Base-by-base conservation (phyloP, 2,888 invertebrate species). In the Oligia latruncula region DNA sequence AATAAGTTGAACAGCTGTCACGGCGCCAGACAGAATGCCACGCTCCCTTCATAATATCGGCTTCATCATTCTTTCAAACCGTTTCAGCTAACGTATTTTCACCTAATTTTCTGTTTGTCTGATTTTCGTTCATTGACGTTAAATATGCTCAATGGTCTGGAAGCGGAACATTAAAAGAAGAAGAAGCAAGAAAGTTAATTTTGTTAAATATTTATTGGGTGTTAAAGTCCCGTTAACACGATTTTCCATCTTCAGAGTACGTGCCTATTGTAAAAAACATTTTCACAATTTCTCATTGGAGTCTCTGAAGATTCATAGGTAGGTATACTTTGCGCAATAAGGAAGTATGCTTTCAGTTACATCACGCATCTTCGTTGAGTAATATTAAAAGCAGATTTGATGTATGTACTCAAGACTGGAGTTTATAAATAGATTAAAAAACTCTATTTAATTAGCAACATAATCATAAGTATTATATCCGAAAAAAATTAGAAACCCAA, bases 1-100 rank as follows among this genome's bases (percentile, higher is more conserved):
- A 73, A 80, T 66, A 75, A 76, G 58, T 80, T 75, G 35, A n/a
- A 66, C 72, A 70, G 72, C 58, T 64, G 74, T 79, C 64, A 29
- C 74, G 23, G 2, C 15, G 46, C 55, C 52, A 65, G 8, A 40
- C 64, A 55, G 29, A 68, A 58, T 15, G 23, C n/a, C 15, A 60
- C 64, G 49, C 62, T 75, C 62, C 43, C 6, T 43, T 15, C 23
- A 66, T 66, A 74, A n/a, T 78, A 78, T 71, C 23, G 29, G 23
- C 71, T 74, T 4, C 43, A 43, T 60, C 1, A 20, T 72, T 74
- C 55, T 67, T 68, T 71, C 20, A 71, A 71, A 72, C 43, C 58
- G n/a, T 64, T 65, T 29, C 23, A 60, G 52, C 15, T 29, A 68
- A 76, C 23, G 13, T 67, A 58, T 23, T 70, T 68, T 64, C 5